Evolutionary conservation across 1,140 invertebrate species (phyloP).

Genomic region (Akabosia matsudoensis): DNA sequence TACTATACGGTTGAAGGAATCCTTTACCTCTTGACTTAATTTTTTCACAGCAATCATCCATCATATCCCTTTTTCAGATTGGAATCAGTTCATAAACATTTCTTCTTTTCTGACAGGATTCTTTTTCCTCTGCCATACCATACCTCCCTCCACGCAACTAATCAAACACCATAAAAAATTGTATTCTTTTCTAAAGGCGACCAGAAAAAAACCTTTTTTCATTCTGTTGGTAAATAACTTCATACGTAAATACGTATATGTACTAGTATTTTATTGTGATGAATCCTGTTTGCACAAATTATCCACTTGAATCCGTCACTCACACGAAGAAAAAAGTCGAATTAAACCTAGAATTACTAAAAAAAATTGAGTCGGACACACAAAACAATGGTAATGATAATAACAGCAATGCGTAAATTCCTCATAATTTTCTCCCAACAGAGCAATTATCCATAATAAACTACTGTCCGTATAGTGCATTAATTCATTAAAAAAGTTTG

Average conservation of each 20-base stretch:
- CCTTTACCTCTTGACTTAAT: neutral
- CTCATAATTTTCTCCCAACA: neutral
- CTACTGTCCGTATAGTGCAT: neutral
- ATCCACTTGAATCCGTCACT: neutral
- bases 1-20: neutral
- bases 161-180: conserved; percentile 12
- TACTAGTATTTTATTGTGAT: neutral
- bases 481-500: neutral
- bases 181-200: neutral
- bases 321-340: neutral
- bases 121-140: neutral
- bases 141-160: conserved; percentile 14
- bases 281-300: neutral
- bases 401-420: neutral
- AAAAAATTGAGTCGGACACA: neutral
- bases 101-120: neutral
- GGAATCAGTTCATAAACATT: conserved; percentile 10
- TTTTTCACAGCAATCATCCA: conserved; percentile 17
- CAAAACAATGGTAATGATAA: neutral
- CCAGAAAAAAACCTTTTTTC: neutral
- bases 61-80: conserved; percentile 15
- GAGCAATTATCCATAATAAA: neutral
- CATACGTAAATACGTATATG: too few relatives aligned
- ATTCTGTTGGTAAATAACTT: neutral
- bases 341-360: neutral